phyloP scores from a whole-genome alignment of 2,797 vertebrate species.

The Adelosebastes latens region DNA sequence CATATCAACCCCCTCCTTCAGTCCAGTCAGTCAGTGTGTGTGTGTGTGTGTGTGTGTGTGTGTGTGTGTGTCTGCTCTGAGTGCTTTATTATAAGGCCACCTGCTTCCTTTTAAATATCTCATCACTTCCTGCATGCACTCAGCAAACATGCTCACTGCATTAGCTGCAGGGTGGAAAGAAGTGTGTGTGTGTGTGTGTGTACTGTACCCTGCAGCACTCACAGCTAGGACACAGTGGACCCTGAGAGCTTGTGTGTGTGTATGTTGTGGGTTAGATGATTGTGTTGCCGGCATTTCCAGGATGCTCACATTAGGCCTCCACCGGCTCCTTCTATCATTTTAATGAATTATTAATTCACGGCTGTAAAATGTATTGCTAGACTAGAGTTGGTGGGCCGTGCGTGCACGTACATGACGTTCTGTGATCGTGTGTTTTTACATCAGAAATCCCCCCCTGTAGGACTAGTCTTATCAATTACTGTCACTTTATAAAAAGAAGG shows the following conservation, averaged over 20 bases:
- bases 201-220: conserved; percentile 17
- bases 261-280: conserved; percentile 10
- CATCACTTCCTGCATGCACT: conserved; percentile 67
- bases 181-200: conserved; percentile 8
- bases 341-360: conserved; percentile 64
- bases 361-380: conserved; percentile 25
- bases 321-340: conserved; percentile 26
- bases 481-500: conserved; percentile 21
- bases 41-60: neutral
- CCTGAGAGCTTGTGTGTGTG: neutral
- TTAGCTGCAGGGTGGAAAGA: conserved; percentile 32
- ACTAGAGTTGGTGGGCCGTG: neutral
- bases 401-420: neutral
- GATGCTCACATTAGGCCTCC: conserved; percentile 48
- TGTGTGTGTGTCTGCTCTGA: conserved; percentile 12
- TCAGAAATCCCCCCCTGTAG: neutral
- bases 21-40: conserved; percentile 3
- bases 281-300: conserved; percentile 37
- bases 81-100: conserved; percentile 57
- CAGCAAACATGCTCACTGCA: conserved; percentile 55
- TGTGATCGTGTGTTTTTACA: neutral
- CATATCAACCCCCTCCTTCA: conserved; percentile 24
- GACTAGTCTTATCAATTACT: conserved; percentile 58
- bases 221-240: neutral
- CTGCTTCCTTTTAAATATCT: conserved; percentile 74